These are phyloP conservation scores for Conopomorpha cramerella DNA, from an alignment of 1,140 invertebrate species.

Conservation along the genomic window DNA sequence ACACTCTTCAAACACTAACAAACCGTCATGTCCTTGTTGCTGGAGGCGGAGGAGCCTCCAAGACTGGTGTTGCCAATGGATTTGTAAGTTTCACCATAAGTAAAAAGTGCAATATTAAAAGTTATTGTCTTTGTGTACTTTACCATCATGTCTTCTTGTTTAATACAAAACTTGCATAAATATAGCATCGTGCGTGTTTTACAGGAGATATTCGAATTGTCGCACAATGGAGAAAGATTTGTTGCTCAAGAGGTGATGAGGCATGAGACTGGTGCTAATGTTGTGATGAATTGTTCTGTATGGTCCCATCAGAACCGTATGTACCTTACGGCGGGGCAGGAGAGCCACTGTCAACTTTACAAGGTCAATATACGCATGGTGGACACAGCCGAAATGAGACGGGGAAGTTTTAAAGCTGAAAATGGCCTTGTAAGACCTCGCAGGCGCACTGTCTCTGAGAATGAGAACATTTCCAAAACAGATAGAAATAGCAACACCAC, in stretches of 20 bases:
- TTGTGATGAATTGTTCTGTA: slow-evolving; percentile 89
- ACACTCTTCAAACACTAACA: slow-evolving; percentile 86
- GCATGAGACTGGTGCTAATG: slow-evolving; percentile 85
- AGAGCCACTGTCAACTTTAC: slow-evolving; percentile 90
- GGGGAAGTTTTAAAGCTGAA: slow-evolving; percentile 53
- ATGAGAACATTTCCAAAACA: slow-evolving; percentile 45
- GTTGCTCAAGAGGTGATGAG: slow-evolving; percentile 84
- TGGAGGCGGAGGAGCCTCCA: slow-evolving; percentile 92
- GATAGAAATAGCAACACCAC: slow-evolving; percentile 47
- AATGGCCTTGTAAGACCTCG: slow-evolving; percentile 47
- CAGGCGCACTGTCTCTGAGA: slow-evolving; percentile 41
- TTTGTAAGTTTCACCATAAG: slow-evolving; percentile 71
- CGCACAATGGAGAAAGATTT: slow-evolving; percentile 78
- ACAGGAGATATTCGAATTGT: slow-evolving; percentile 91
- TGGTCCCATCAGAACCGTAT: slow-evolving; percentile 63
- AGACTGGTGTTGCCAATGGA: slow-evolving; percentile 94
- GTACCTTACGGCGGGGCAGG: slow-evolving; percentile 86
- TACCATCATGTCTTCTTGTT: too few relatives aligned
- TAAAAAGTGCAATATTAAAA: too few relatives aligned
- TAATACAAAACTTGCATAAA: too few relatives aligned
- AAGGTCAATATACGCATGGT: slow-evolving; percentile 75
- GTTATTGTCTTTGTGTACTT: too few relatives aligned
- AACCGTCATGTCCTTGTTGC: slow-evolving; percentile 92
- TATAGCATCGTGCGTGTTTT: slow-evolving; percentile 14
- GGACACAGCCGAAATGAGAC: slow-evolving; percentile 44